These are phyloP conservation scores for Phymastichus coffea DNA, from an alignment of 1,140 invertebrate species.

Conservation along the genomic window DNA sequence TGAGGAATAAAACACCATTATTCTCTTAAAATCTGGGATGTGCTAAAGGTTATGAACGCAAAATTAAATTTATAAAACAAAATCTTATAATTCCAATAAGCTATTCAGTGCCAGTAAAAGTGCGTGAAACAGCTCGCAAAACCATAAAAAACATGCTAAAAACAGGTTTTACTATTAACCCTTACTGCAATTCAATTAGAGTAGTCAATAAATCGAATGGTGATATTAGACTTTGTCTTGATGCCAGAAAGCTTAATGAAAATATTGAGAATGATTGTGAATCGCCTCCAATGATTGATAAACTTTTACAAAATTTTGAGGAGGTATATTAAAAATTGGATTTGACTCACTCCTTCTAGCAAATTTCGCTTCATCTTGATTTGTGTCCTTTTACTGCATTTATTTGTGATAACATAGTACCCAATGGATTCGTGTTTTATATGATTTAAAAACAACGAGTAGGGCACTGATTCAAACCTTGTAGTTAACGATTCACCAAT, in stretches of 20 bases:
- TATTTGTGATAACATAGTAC: neutral
- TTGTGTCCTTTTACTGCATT: conserved; percentile 18
- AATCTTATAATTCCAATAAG: conserved; percentile 23
- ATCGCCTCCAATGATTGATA: conserved; percentile 25
- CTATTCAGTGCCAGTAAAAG: conserved; percentile 24
- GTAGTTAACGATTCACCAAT: neutral
- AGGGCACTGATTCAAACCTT: conserved; percentile 14
- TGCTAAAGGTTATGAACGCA: conserved; percentile 23
- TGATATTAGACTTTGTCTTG: conserved; percentile 28
- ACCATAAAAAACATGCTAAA: conserved; percentile 21
- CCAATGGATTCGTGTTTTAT: conserved; percentile 15
- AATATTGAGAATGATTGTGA: conserved; percentile 33
- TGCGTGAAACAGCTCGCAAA: conserved; percentile 6
- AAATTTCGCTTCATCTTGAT: conserved; percentile 26
- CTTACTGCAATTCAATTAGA: conserved; percentile 30
- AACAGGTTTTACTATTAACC: conserved; percentile 25
- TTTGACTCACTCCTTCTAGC: conserved; percentile 28
- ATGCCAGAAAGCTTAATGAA: conserved; percentile 30
- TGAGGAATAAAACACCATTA: conserved; percentile 18
- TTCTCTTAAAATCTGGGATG: conserved; percentile 25
- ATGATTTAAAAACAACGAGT: conserved; percentile 2
- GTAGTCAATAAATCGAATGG: conserved; percentile 28
- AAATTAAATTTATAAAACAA: conserved; percentile 15
- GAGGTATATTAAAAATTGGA: conserved; percentile 31
- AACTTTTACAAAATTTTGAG: conserved; percentile 20